Percentiles rank a stretch among this genome's conserved stretches.
Evolutionary conservation across 2,797 vertebrate genomes (phyloP).

Genomic region (Hoplostethus atlanticus): DNA sequence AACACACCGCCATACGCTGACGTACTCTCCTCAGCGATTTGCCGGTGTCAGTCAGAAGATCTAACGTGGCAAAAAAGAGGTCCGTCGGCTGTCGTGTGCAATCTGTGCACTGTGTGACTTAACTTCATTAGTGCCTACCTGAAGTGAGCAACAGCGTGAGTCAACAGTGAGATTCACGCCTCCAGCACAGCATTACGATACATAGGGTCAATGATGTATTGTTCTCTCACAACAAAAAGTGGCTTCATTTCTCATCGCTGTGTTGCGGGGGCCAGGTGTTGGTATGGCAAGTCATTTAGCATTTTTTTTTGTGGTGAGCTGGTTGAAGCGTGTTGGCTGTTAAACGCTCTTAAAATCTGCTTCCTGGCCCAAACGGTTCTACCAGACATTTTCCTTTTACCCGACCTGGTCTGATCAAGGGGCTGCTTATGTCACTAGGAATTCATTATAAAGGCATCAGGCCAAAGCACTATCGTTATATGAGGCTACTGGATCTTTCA

Average conservation of each 20-base stretch:
- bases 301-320: constrained; percentile 40
- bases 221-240: constrained; percentile 42
- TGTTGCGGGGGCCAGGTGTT: constrained; percentile 50
- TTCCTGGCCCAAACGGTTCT: constrained; percentile 37
- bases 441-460: constrained; percentile 46
- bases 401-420: constrained; percentile 31
- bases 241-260: constrained; percentile 44
- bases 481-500: constrained; percentile 30
- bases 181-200: constrained; percentile 38
- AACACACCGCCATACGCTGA: not conserved
- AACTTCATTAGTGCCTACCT: constrained; percentile 58
- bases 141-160: constrained; percentile 34
- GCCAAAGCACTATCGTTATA: constrained; percentile 38
- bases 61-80: constrained; percentile 17
- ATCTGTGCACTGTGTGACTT: constrained; percentile 52
- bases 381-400: constrained; percentile 36
- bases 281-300: constrained; percentile 49
- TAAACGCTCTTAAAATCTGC: constrained; percentile 49
- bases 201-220: constrained; percentile 49
- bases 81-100: constrained; percentile 36
- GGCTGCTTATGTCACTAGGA: constrained; percentile 20
- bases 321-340: constrained; percentile 29
- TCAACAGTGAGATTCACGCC: constrained; percentile 47
- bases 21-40: not conserved
- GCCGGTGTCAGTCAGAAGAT: not conserved